Evolutionary conservation across 2,113 vertebrate genomes (phyloP), one percentile per base, ranked within the genome.

Genomic region (Bufo gargarizans): DNA sequence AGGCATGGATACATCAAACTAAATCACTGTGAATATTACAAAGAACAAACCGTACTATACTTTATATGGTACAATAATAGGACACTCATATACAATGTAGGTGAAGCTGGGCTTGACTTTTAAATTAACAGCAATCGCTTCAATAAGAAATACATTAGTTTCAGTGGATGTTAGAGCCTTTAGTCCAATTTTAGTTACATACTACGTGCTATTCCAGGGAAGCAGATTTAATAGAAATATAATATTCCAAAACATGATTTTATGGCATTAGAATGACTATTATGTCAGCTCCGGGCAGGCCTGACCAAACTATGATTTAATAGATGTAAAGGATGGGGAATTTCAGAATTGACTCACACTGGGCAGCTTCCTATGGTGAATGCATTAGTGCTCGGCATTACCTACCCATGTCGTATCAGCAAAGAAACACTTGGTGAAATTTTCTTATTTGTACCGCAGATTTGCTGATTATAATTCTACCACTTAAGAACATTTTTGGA

Each of bases 391-490:
- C 76, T 89, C 72, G 20, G 49, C 82, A 84, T 89, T 89, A 84
- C 81, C 87, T 78, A 78, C 61, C 82, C 53, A 76, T 56, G 82
- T 89, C 81, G 50, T 78, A 89, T 78, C 72, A 56, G 81, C 81
- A 84, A 89, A 84, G 82, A 89, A 89, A 89, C 74, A 89, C 87
- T 89, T 89, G 81, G 49, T 87, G 74, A 89, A 89, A 89, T 89
- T 89, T 89, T 84, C 82, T 84, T 78, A 84, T 89, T 89, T 84
- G 87, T 89, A 67, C 87, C 84, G 81, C 78, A 89, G 87, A 89
- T 89, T 89, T 89, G 45, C 87, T 89, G 87, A 89, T 89, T 89
- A 89, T 89, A 89, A 89, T 89, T 89, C 87, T 89, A 89, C 74
- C 71, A 84, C 87, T 88, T 72, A 88, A 83, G 81, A 88, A 88